Conservation (phyloP, 2,797 vertebrate species). For the Apodemus agrarius region DNA sequence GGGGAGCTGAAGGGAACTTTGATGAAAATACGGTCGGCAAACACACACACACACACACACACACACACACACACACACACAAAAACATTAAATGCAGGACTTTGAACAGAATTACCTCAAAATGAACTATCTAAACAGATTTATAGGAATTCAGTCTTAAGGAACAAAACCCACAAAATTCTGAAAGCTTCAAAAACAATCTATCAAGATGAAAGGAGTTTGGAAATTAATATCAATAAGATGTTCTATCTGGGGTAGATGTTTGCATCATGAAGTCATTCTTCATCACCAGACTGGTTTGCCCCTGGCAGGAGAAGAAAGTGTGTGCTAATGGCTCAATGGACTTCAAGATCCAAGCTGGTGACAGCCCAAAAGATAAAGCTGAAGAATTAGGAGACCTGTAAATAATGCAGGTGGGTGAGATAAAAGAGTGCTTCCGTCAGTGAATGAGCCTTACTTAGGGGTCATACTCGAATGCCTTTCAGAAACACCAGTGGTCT, state of each 20-base stretch:
- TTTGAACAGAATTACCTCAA: neutral
- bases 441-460: slow-evolving; percentile 36
- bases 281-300: neutral
- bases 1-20: neutral
- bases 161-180: slow-evolving; percentile 20
- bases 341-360: slow-evolving; percentile 4
- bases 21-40: neutral
- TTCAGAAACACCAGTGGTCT: slow-evolving; percentile 19
- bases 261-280: slow-evolving; percentile 1
- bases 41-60: neutral
- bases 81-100: neutral
- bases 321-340: neutral
- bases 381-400: neutral
- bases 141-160: neutral
- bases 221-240: slow-evolving; percentile 40
- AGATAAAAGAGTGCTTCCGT: neutral
- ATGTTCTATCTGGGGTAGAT: slow-evolving; percentile 16
- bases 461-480: neutral
- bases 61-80: neutral
- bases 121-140: neutral
- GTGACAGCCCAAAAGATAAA: neutral
- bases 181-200: neutral
- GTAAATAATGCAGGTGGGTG: neutral
- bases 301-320: neutral
- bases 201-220: slow-evolving; percentile 3